Evolutionary conservation across 2,888 invertebrate species (phyloP).

Genomic region (Apantesis nais): DNA sequence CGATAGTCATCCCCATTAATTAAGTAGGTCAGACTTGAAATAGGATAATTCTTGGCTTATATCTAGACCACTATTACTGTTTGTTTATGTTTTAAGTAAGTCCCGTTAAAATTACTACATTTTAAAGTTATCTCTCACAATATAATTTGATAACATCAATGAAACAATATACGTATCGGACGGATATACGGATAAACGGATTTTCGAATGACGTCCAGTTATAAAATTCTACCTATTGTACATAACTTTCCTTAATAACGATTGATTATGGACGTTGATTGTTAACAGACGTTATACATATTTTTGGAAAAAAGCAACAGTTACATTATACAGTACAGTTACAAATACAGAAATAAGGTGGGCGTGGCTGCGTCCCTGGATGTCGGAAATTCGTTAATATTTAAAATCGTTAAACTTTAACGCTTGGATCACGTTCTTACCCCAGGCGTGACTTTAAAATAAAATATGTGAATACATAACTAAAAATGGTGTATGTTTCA

Average conservation of each 20-base stretch:
- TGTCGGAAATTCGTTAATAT: slow-evolving; percentile 61
- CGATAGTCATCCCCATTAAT: slow-evolving; percentile 12
- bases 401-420: slow-evolving; percentile 64
- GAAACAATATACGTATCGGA: not conserved
- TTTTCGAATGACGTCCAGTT: slow-evolving; percentile 42
- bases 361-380: slow-evolving; percentile 44
- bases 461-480: slow-evolving; percentile 49
- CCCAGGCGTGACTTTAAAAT: slow-evolving; percentile 50
- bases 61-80: slow-evolving; percentile 3
- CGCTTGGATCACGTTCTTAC: slow-evolving; percentile 54
- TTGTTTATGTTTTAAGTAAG: slow-evolving; percentile 1
- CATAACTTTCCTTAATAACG: slow-evolving; percentile 44
- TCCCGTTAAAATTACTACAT: not conserved
- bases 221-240: slow-evolving; percentile 37
- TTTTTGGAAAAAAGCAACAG: slow-evolving; percentile 11
- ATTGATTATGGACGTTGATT: slow-evolving; percentile 28
- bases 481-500: not conserved
- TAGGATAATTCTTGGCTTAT: slow-evolving; percentile 8
- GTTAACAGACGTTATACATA: too few relatives aligned
- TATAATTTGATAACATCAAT: not conserved
- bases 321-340: not conserved
- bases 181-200: too few relatives aligned
- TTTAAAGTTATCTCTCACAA: not conserved
- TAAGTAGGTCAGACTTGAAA: slow-evolving; percentile 12
- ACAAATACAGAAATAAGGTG: slow-evolving; percentile 39